phyloP scores from a whole-genome alignment of 2,888 invertebrate species.

The Aphelenchoides bicaudatus region DNA sequence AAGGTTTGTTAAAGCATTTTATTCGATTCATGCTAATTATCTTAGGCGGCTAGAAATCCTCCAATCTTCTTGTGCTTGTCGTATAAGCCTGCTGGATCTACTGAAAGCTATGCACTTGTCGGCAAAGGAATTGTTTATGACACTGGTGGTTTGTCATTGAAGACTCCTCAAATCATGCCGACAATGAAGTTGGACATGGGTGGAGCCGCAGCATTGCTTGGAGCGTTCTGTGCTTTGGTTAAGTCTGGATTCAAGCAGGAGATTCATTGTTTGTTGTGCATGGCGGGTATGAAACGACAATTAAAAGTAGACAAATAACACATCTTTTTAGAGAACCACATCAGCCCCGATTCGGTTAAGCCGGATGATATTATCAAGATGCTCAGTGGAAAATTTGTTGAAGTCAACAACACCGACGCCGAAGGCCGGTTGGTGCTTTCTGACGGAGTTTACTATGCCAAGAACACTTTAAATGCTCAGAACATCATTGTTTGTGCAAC shows the following conservation, averaged over 20 bases:
- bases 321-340: no score
- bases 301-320: no score
- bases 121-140: slow-evolving; percentile 92
- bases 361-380: slow-evolving; percentile 86
- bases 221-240: slow-evolving; percentile 77
- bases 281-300: slow-evolving; percentile 93
- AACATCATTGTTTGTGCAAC: slow-evolving; percentile 86
- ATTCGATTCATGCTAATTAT: no score
- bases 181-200: slow-evolving; percentile 27
- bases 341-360: slow-evolving; percentile 36
- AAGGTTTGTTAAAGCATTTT: no score
- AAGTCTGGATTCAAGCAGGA: slow-evolving; percentile 73
- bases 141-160: slow-evolving; percentile 86
- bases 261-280: slow-evolving; percentile 80
- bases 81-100: slow-evolving; percentile 68
- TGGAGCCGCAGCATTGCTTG: slow-evolving; percentile 77
- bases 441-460: slow-evolving; percentile 69
- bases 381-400: slow-evolving; percentile 84
- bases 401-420: slow-evolving; percentile 86
- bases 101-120: slow-evolving; percentile 75
- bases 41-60: slow-evolving; percentile 69
- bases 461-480: slow-evolving; percentile 68
- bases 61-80: slow-evolving; percentile 73
- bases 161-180: slow-evolving; percentile 69
- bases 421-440: slow-evolving; percentile 83